phyloP scores from a whole-genome alignment of 2,888 invertebrate species.

The Subacronicta megacephala region DNA sequence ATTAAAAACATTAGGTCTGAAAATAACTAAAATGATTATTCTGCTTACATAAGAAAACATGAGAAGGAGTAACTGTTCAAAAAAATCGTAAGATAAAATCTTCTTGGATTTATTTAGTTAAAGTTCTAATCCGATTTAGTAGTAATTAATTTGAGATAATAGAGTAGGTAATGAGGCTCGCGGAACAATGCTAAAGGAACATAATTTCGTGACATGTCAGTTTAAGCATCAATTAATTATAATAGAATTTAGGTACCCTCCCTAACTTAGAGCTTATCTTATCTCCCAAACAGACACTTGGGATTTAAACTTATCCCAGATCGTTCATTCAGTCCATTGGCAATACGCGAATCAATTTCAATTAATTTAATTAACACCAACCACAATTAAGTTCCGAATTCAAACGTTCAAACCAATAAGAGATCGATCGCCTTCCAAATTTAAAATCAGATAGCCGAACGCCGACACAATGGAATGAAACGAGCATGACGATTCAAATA shows the following conservation, averaged over 20 bases:
- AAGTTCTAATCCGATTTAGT: no score
- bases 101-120: no score
- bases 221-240: slow-evolving; percentile 7
- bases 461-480: slow-evolving; percentile 84
- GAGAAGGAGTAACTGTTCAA: no score
- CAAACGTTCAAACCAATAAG: slow-evolving; percentile 77
- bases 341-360: slow-evolving; percentile 44
- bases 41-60: no score
- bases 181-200: no score
- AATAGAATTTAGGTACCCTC: slow-evolving; percentile 12
- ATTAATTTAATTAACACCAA: slow-evolving; percentile 69
- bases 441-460: slow-evolving; percentile 86
- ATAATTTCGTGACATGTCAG: no score
- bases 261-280: slow-evolving; percentile 16
- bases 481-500: slow-evolving; percentile 89
- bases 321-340: slow-evolving; percentile 16
- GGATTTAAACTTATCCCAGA: slow-evolving; percentile 23
- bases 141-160: no score
- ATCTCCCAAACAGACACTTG: slow-evolving; percentile 20
- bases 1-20: slow-evolving; percentile 52
- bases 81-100: no score
- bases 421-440: slow-evolving; percentile 85
- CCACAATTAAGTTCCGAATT: slow-evolving; percentile 72
- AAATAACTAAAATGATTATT: slow-evolving; percentile 14
- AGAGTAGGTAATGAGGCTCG: no score